These are phyloP conservation scores for Sinodicranocentrus sp. DNA, from an alignment of 2,888 invertebrate species.

Conservation along the genomic window DNA sequence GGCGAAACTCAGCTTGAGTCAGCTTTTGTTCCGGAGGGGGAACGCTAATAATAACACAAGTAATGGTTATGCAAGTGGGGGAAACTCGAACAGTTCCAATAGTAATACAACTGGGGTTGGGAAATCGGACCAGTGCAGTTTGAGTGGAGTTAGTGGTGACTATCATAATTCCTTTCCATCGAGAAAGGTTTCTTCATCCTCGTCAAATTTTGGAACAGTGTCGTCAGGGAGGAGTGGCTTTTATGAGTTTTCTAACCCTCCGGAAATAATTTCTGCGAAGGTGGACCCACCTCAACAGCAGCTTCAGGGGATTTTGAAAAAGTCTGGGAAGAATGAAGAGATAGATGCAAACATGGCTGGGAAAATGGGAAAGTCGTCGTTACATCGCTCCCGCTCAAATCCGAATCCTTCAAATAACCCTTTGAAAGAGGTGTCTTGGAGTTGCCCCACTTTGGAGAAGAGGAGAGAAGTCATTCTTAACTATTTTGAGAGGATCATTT, in stretches of 20 bases:
- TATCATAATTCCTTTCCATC: background rate
- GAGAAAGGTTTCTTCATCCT: background rate
- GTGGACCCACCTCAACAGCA: conserved; percentile 23
- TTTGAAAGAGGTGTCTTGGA: conserved; percentile 71
- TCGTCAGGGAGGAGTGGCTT: conserved; percentile 20
- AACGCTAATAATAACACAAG: conserved; percentile 20
- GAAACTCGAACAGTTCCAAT: background rate
- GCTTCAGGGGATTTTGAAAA: conserved; percentile 59
- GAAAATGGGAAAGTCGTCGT: conserved; percentile 30
- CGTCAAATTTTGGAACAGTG: background rate
- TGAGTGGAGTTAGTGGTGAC: conserved; percentile 17
- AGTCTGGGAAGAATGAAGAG: conserved; percentile 3
- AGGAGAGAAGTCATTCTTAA: conserved; percentile 69
- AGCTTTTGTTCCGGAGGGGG: conserved; percentile 65
- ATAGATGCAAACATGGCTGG: background rate
- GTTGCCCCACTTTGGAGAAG: conserved; percentile 70
- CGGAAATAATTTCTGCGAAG: background rate
- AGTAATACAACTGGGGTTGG: background rate
- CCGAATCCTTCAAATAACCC: conserved; percentile 66
- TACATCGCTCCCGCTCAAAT: conserved; percentile 57
- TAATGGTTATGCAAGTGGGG: conserved; percentile 1
- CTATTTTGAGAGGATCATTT: conserved; percentile 68
- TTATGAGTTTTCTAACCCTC: conserved; percentile 10
- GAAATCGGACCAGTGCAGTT: background rate
- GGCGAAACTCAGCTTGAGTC: conserved; percentile 65